Percentiles rank a stretch among this genome's conserved stretches.
These are phyloP conservation scores for Passer domesticus DNA, from an alignment of 2,113 vertebrate species.

Conservation along the genomic window DNA sequence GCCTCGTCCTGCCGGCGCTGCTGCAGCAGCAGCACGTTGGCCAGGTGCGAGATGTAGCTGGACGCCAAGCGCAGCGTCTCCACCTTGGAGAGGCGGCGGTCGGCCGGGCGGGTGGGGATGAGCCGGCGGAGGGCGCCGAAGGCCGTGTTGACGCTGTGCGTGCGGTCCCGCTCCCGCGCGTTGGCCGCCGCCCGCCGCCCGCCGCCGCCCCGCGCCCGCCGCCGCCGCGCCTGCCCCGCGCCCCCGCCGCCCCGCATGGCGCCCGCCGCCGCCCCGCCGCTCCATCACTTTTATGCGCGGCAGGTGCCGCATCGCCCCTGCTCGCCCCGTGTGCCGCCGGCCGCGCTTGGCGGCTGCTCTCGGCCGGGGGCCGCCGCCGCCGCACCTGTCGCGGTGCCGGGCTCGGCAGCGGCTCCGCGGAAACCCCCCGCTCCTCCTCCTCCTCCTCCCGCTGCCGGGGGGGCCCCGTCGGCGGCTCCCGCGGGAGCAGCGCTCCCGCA, in stretches of 20 bases:
- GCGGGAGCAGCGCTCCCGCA: not conserved
- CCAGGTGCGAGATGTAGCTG: conserved; percentile 90
- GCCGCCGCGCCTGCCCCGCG: conserved; percentile 49
- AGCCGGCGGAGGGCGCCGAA: conserved; percentile 86
- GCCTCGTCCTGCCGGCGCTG: conserved; percentile 72
- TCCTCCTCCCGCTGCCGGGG: not conserved
- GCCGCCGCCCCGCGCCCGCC: conserved; percentile 73
- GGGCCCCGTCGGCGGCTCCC: not conserved
- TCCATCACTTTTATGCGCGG: conserved; percentile 67
- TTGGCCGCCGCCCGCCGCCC: conserved; percentile 84
- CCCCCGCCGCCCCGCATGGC: conserved; percentile 64
- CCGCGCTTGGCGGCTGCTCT: conserved; percentile 80
- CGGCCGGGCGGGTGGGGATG: conserved; percentile 87
- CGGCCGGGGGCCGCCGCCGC: conserved; percentile 63
- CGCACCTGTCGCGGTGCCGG: conserved; percentile 8
- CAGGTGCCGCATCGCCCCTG: conserved; percentile 58
- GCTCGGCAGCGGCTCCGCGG: not conserved
- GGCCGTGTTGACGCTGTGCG: conserved; percentile 88
- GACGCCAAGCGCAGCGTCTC: conserved; percentile 89
- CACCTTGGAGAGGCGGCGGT: conserved; percentile 89
- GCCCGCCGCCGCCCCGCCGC: conserved; percentile 68
- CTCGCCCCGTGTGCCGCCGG: conserved; percentile 53
- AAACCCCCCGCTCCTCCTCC: not conserved
- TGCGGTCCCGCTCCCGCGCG: conserved; percentile 86
- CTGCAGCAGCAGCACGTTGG: conserved; percentile 73